These are phyloP conservation scores for Sesamia inferens DNA, from an alignment of 2,888 invertebrate genomes.

Conservation along the genomic window DNA sequence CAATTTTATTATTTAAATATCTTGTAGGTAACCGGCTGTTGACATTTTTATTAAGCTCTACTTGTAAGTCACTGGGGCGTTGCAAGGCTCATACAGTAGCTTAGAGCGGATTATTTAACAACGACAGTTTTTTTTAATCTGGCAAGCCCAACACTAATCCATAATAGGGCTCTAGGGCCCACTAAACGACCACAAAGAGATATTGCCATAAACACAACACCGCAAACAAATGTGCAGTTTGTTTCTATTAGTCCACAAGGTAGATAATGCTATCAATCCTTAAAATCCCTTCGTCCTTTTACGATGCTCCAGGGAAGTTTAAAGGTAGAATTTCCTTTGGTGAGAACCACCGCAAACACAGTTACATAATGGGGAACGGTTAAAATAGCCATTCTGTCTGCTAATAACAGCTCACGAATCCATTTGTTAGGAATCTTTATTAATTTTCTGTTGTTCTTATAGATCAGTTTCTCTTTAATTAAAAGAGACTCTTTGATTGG, in stretches of 20 bases:
- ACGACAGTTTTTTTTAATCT: background rate
- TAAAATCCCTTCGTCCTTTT: slow-evolving; percentile 29
- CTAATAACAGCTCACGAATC: background rate
- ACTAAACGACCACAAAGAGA: slow-evolving; percentile 16
- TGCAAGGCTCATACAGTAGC: too few species aligned
- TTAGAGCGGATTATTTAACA: too few species aligned
- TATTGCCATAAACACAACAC: slow-evolving; percentile 18
- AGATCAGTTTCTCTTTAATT: background rate
- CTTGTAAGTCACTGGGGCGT: too few species aligned
- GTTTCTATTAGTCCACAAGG: slow-evolving; percentile 42
- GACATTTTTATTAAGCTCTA: too few species aligned
- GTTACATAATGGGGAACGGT: background rate
- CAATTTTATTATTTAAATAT: too few species aligned
- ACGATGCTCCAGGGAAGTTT: slow-evolving; percentile 31
- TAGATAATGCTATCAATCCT: slow-evolving; percentile 44
- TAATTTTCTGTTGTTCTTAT: background rate
- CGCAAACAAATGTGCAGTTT: slow-evolving; percentile 32
- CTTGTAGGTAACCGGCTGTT: too few species aligned
- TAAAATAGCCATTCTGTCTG: background rate
- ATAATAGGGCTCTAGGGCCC: background rate
- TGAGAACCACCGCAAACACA: background rate
- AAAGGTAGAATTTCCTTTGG: background rate
- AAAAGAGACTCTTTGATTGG: background rate
- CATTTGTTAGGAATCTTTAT: background rate
- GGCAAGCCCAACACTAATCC: background rate